Evolutionary conservation across 1,140 invertebrate genomes (phyloP).

Genomic region (Heliothis virescens): DNA sequence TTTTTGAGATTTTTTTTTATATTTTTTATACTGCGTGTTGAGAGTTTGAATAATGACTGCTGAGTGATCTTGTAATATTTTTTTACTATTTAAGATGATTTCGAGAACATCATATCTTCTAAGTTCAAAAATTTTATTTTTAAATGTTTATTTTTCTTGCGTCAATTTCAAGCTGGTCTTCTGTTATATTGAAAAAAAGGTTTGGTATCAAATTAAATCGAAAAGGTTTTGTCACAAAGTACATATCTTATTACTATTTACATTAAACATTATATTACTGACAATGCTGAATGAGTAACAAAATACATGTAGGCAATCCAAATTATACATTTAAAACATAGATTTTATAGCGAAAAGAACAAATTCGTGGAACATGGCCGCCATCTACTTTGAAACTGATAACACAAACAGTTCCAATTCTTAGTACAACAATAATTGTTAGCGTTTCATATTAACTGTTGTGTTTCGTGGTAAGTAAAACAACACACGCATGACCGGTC

Average conservation of each 20-base stretch:
- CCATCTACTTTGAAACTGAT: constrained; percentile 43
- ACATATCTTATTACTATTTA: too few species aligned
- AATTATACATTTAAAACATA: neutral
- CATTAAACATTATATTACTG: too few species aligned
- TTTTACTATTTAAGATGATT: constrained; percentile 47
- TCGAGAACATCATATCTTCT: constrained; percentile 43
- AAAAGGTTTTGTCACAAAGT: neutral
- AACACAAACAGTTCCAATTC: constrained; percentile 46
- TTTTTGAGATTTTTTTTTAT: constrained; percentile 50
- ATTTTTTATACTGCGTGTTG: constrained; percentile 50
- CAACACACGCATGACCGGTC: constrained; percentile 6
- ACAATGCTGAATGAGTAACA: neutral
- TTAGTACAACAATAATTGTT: constrained; percentile 45
- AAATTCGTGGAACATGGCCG: constrained; percentile 19
- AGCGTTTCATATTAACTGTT: constrained; percentile 39
- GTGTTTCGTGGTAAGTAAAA: constrained; percentile 38
- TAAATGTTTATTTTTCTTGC: neutral
- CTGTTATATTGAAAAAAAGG: neutral
- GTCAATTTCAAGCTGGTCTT: neutral
- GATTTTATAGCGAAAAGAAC: constrained; percentile 29
- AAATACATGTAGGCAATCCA: neutral
- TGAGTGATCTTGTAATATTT: constrained; percentile 30
- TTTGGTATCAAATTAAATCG: neutral
- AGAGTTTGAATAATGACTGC: constrained; percentile 57
- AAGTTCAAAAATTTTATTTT: constrained; percentile 24